phyloP scores from a whole-genome alignment of 2,113 vertebrate genomes.

The Pygoscelis adeliae region DNA sequence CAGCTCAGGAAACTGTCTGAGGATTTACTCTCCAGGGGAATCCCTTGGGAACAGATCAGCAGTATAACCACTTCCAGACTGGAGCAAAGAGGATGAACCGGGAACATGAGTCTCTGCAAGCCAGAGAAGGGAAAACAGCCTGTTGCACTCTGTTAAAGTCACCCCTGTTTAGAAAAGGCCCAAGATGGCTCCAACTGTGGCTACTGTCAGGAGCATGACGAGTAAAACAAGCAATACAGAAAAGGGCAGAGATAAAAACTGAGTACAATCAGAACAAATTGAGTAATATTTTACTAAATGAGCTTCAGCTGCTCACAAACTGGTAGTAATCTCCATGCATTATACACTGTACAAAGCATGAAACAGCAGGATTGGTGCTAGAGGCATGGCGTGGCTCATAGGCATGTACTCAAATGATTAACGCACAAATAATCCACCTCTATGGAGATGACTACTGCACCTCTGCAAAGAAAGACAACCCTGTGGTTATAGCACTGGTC shows the following conservation, averaged over 20 bases:
- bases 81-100: background rate
- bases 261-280: background rate
- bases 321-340: background rate
- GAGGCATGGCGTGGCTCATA: background rate
- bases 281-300: background rate
- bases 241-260: background rate
- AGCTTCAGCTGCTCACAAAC: conserved; percentile 2
- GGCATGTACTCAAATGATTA: background rate
- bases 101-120: background rate
- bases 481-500: background rate
- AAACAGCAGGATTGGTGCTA: background rate
- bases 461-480: background rate
- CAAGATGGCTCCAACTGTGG: background rate
- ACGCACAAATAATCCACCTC: background rate
- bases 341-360: background rate
- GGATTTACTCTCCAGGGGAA: background rate
- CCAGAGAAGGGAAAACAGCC: background rate
- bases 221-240: background rate
- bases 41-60: background rate
- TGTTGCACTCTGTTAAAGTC: background rate
- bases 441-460: background rate
- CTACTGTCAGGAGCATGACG: background rate
- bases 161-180: background rate
- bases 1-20: background rate
- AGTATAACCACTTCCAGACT: background rate